A percentile compares a stretch with the other conserved stretches of the same genome.
Conservation (phyloP, 1,140 invertebrate genomes). For the Phenacoccus solenopsis region DNA sequence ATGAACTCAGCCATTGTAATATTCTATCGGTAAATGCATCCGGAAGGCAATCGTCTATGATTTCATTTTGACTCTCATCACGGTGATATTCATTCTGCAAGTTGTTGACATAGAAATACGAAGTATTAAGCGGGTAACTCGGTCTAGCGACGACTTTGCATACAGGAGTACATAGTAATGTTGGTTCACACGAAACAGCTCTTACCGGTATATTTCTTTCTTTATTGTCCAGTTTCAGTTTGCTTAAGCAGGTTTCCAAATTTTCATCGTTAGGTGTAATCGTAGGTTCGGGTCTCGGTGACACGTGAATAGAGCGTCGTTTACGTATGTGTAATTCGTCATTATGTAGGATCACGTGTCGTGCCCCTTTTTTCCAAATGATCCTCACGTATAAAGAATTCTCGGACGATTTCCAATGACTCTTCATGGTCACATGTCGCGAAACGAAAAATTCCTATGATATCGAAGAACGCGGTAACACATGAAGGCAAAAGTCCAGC, state of each 20-base stretch:
- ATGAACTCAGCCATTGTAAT: background rate
- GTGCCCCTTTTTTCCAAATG: slow-evolving; percentile 52
- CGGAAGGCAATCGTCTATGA: background rate
- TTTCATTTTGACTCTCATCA: background rate
- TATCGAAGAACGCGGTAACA: too few species aligned
- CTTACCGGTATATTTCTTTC: background rate
- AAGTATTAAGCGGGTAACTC: background rate
- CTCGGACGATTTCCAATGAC: slow-evolving; percentile 54
- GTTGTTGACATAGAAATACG: background rate
- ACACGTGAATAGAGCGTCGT: background rate
- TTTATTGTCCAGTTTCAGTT: background rate
- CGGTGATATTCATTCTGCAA: too few species aligned
- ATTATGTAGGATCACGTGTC: slow-evolving; percentile 51
- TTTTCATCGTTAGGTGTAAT: background rate
- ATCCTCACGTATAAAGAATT: slow-evolving; percentile 53
- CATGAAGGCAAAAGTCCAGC: too few species aligned
- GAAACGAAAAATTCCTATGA: too few species aligned
- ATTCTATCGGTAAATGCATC: background rate
- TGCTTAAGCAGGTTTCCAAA: background rate
- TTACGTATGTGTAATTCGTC: slow-evolving; percentile 41
- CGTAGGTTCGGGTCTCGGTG: background rate
- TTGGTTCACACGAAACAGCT: background rate
- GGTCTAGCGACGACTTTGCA: background rate
- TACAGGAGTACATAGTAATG: background rate
- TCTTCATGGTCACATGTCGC: too few species aligned